Base-by-base conservation (phyloP, 2,113 vertebrate species). In the Tupaia tana region DNA sequence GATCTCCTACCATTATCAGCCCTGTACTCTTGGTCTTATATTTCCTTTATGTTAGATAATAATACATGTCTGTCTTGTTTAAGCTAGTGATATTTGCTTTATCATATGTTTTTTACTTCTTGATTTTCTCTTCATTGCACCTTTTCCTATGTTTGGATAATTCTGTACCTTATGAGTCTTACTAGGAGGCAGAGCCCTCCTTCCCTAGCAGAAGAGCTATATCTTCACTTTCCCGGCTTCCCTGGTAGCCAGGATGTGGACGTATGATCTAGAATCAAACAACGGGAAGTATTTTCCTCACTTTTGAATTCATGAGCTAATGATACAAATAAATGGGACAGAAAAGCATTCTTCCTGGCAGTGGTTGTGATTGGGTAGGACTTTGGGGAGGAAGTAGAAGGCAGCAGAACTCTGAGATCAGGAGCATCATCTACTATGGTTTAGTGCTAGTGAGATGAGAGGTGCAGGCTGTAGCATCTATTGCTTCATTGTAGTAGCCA, bases 1-100 rank as follows among this genome's bases (percentile, higher is more conserved):
- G 7, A 52, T 90, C 11, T 70, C 16, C 29, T 74, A 27, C 29
- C 29, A 58, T 73, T 73, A 61, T 88, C 66, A 91, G 56, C 20
- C 69, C 43, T 87, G 5, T 12, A 84, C 29, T 58, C 12, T 61
- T 89, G 66, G 24, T 63, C n/a, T 77, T 29, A 24, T 25, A n/a
- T 71, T 90, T 82, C 20, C 75, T 88, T 91, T 66, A 22, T 82
- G n/a, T 74, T 52, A 89, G n/a, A 67, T 4, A 90, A 86, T 82
- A 73, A 56, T 67, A 58, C 83, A 58, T 64, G 29, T 70, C 64
- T 84, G 2, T 74, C 52, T 78, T 66, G 15, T 81, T 83, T 29
- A 90, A 61, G 29, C 16, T 87, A 84, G n/a, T 90, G 43, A 64
- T 88, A 82, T 13, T 69, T 82, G 71, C 74, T 67, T 92, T 52